Base-by-base conservation (phyloP, 2,113 vertebrate species). In the Suncus etruscus region DNA sequence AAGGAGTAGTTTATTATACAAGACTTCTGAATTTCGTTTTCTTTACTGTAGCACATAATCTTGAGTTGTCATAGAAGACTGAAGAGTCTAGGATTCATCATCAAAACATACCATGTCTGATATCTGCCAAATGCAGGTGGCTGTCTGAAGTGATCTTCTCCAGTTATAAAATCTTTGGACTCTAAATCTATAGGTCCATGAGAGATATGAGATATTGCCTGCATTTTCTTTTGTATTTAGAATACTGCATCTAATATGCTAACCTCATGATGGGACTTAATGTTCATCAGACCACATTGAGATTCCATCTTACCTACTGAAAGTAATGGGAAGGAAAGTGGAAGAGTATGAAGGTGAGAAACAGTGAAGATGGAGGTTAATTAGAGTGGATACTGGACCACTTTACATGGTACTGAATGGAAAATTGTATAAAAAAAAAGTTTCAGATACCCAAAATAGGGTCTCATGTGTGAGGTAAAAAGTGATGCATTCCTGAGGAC, bases 21-120 rank as follows among this genome's bases (percentile, higher is more conserved):
- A 50, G 31, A 25, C 45, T 91, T 48, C 73, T n/a, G 47, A 32
- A 25, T 31, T 50, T 75, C 50, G 47, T 2, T 3, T 54, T 82
- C 72, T 77, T 11, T 83, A 74, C 48, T 83, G 48, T 24, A 32
- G 54, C 29, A 32, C 11, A 54, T 45, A 65, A 89, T 83, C 90
- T 94, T 88, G 68, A 27, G 1, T 83, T 66, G 63, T 91, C 90
- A 39, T 48, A 20, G 80, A 69, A 69, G 54, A 51, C 86, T 25
- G 1, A 48, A 50, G 50, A 83, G 66, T 77, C 47, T 65, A 68
- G 39, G 70, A 94, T 92, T 94, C 83, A 75, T 95, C 94, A 65
- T 31, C 90, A 81, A 80, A 86, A 74, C 32, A 94, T 88, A 94
- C 92, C 82, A 94, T 90, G 86, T 95, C 93, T 96, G 90, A 94